Evolutionary conservation across 2,797 vertebrate genomes (phyloP), one percentile per base, ranked within the genome.

Genomic region (Spinibarbus caldwelli): DNA sequence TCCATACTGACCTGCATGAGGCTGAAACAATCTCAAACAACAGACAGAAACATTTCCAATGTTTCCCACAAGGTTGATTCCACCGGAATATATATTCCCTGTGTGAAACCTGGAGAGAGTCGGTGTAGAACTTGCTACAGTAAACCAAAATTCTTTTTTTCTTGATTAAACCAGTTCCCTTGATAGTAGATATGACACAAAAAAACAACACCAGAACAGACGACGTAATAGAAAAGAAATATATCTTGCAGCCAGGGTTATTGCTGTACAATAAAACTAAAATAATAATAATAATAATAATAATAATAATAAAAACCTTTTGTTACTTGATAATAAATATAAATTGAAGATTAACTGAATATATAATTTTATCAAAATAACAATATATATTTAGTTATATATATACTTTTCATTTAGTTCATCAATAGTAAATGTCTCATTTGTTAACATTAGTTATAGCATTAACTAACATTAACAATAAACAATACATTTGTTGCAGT

Each of bases 41-140:
- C 29, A 49, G 41, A 38, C 21, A 31, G 12, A 64, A 83, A 83
- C 59, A 75, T 64, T 9, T 64, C 57, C 70, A 83, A 26, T 64
- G 71, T 75, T 47, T 83, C 81, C 29, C 81, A 49, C 15, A 75
- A 52, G 31, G 70, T 76, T 26, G 19, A 62, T 75, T 83, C 41
- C 70, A 62, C 7, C 21, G 11, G 31, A 34, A 62, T 23, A 64
- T 67, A 31, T 66, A 49, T 54, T 78, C 62, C 11, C 82, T 31
- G 47, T 15, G 47, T 38, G 64, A 70, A 54, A 81, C 52, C 23
- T 11, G 45, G 64, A 41, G 57, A 43, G 8, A 75, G 57, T 62
- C 57, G 6, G 6, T 10, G 57, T 6, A 47, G 12, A 57, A 71
- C 23, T 45, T 59, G 29, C 3, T n/a, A 29, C 38, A 34, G 57